Base-by-base conservation (phyloP, 2,888 invertebrate species). In the Julus scandinavius region DNA sequence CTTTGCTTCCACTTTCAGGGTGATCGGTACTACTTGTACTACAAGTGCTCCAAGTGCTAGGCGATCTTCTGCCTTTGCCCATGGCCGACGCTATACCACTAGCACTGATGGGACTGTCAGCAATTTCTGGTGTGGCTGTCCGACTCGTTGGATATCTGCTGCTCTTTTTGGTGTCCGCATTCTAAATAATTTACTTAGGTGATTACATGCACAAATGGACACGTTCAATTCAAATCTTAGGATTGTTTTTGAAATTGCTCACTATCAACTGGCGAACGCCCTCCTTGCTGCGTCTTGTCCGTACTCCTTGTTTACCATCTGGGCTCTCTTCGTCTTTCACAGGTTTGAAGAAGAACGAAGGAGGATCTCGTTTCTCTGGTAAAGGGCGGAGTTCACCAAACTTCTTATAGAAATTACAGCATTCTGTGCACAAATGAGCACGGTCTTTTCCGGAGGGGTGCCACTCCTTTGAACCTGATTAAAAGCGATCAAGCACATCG, bases 401-500 rank as follows among this genome's bases (percentile, higher is more conserved):
- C 91, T 96, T 96, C 92, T 96, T 96, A 92, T 94, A 94, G 92
- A 95, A 95, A 72, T 95, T 92, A 88, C 96, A 94, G 92, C 96
- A 96, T 91, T 96, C 96, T 91, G 94, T 94, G 92, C 96, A 96
- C 87, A 96, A 93, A 54, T 96, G 92, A 88, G 94, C 92, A 88
- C 95, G 94, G 90, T 96, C 95, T 91, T 95, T 95, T 49, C 95
- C 95, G 38, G 95, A 95, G 90, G 95, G 94, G 91, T 95, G 95
- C 95, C 95, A 95, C 92, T 95, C 95, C 91, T 94, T 94, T 7
- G 95, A 95, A 91, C 93, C 95, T 95, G 91, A 49, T 92, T 41
- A 41, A 90, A 88, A 90, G 89, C 87, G 89, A 89, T 83, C 40
- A 83, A 29, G 29, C 29, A 29, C 1, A 29, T n/a, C n/a, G 29